Evolutionary conservation across 2,113 vertebrate genomes (phyloP), one percentile per base, ranked within the genome.

Genomic region (Rallus limicola): DNA sequence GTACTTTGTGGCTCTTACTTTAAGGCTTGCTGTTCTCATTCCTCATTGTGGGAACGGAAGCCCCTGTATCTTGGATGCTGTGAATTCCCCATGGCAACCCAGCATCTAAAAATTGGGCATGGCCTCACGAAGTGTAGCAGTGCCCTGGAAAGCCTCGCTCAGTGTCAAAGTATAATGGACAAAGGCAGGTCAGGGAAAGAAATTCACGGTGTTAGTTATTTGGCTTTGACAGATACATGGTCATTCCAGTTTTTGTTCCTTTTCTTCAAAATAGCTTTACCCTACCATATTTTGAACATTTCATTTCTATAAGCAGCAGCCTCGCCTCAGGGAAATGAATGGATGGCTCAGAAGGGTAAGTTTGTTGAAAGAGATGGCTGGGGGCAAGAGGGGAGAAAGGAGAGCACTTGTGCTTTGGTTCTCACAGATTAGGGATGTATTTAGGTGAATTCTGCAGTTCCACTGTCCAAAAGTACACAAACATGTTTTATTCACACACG

Each of bases 401-500:
- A 77, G 71, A 86, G 82, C 72, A 62, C 50, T 93, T 81, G 81
- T 69, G 50, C 44, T 70, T 91, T 1, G 0, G 10, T 85, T 93
- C 86, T 87, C 78, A 59, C 50, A 90, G 69, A 63, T 80, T 44
- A 58, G 64, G 71, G 64, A 23, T 84, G 71, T 71, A n/a, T 80
- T 87, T 55, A 93, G 81, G 38, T 70, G 60, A 78, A 72, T 85
- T 85, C 75, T 92, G 64, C 70, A 92, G 90, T 77, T 85, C 75
- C 86, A 25, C 56, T 79, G 52, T 83, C 72, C 50, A 48, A 65
- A 93, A 89, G 59, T 34, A 80, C 53, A 76, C 63, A 86, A 74
- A 81, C 44, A 78, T 85, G 69, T 92, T 92, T 87, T 94, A 92
- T 77, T 77, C 79, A 52, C 84, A 90, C 31, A 65, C 70, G 92